These are phyloP conservation scores for Leptobrachium ailaonicum DNA, from an alignment of 2,113 vertebrate species.

Conservation along the genomic window DNA sequence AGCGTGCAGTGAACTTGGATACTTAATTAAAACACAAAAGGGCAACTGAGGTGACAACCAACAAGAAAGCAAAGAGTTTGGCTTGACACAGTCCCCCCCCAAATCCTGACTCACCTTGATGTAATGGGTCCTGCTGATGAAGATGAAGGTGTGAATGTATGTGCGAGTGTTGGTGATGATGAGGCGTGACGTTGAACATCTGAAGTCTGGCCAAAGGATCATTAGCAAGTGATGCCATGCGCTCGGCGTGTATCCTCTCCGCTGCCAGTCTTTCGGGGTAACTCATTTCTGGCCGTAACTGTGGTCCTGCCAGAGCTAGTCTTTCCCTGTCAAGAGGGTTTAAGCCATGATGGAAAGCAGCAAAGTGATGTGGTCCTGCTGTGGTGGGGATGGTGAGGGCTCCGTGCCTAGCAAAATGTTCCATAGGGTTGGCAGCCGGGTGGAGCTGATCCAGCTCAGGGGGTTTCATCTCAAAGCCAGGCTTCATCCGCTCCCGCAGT, in stretches of 20 bases:
- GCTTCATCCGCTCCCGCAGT: slow-evolving; percentile 94
- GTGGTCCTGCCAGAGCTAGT: slow-evolving; percentile 87
- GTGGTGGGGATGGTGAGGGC: slow-evolving; percentile 88
- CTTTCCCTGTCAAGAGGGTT: slow-evolving; percentile 94
- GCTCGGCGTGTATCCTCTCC: slow-evolving; percentile 90
- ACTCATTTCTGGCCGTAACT: slow-evolving; percentile 93
- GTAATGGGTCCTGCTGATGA: slow-evolving; percentile 96
- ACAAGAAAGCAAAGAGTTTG: no score
- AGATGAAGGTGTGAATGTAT: slow-evolving; percentile 98
- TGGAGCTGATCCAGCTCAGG: slow-evolving; percentile 91
- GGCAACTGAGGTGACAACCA: no score
- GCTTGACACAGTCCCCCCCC: rapidly evolving
- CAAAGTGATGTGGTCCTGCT: slow-evolving; percentile 90
- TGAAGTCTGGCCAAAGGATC: slow-evolving; percentile 94
- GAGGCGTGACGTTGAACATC: slow-evolving; percentile 98
- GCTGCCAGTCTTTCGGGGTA: slow-evolving; percentile 94
- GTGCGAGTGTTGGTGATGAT: slow-evolving; percentile 98
- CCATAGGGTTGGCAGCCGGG: slow-evolving; percentile 95
- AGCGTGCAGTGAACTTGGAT: no score
- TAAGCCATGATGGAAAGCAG: slow-evolving; percentile 91
- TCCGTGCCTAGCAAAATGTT: slow-evolving; percentile 95
- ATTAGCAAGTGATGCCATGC: slow-evolving; percentile 92
- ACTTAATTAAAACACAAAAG: no score
- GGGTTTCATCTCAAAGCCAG: slow-evolving; percentile 96
- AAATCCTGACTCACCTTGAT: slow-evolving; percentile 83